phyloP scores from a whole-genome alignment of 2,888 invertebrate species.

The Volucella inflata region DNA sequence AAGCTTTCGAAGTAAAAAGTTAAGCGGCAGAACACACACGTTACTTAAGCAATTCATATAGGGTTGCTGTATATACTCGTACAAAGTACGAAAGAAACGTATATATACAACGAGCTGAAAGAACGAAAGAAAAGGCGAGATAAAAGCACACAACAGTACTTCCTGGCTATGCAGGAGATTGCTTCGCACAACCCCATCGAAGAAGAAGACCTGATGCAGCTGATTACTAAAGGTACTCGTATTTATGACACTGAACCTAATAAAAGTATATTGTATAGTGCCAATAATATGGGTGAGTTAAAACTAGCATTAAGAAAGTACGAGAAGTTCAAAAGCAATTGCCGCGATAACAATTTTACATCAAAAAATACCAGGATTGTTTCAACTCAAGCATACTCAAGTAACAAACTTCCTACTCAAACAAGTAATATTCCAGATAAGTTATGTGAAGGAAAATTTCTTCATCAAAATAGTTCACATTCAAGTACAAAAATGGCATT shows the following conservation, averaged over 20 bases:
- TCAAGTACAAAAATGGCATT: too few species aligned
- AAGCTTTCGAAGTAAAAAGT: too few species aligned
- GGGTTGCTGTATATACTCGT: too few species aligned
- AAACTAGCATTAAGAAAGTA: slow-evolving; percentile 9
- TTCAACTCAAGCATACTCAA: too few species aligned
- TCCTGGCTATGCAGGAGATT: slow-evolving; percentile 13
- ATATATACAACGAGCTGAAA: slow-evolving; percentile 7
- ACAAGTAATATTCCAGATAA: too few species aligned
- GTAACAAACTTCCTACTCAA: too few species aligned
- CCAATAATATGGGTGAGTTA: background rate
- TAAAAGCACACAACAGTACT: background rate
- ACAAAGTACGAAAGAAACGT: too few species aligned
- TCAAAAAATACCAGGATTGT: too few species aligned
- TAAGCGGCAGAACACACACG: too few species aligned
- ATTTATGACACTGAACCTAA: slow-evolving; percentile 14
- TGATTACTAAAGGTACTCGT: slow-evolving; percentile 17
- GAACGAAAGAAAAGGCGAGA: slow-evolving; percentile 8
- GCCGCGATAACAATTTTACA: slow-evolving; percentile 10
- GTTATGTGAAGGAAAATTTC: too few species aligned
- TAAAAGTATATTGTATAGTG: slow-evolving; percentile 16
- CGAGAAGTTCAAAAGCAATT: slow-evolving; percentile 14
- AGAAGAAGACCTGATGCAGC: slow-evolving; percentile 12
- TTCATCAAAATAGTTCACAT: too few species aligned
- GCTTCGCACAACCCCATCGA: background rate
- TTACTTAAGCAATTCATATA: too few species aligned